Base-by-base conservation (phyloP, 1,140 invertebrate genomes). In the Bacillus rossius region DNA sequence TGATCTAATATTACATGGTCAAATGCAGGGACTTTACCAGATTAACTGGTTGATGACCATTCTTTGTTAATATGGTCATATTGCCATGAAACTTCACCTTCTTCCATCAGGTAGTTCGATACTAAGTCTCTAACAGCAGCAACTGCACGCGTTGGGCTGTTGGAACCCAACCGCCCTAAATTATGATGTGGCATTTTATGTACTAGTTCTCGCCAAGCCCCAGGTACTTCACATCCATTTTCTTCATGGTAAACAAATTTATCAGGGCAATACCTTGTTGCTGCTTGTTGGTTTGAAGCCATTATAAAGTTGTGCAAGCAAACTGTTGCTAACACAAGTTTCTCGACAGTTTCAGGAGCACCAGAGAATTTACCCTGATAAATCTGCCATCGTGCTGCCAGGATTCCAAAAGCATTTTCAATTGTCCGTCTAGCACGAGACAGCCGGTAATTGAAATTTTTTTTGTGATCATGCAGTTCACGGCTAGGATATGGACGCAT, bases 371-470 rank as follows among this genome's bases (percentile, higher is more conserved):
- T 19, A 29, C n/a, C 25, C 16, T 29, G 49, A 19, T 16, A 25
- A 29, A 51, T 25, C 40, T 25, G 17, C 49, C 49, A 51, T 63
- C 67, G 65, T 53, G 65, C 59, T 5, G 66, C 68, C 62, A 77
- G 64, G 45, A 77, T 75, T 26, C 73, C 72, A 61, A 78, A 78
- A 8, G 70, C 69, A 68, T 73, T 75, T 69, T 77, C 71, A 48
- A 76, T 67, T 23, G 66, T 65, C 55, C 71, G 47, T 64, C 72
- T 63, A 40, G 71, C 72, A 60, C 72, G 64, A 49, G 66, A 72
- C 47, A 75, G 61, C 55, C 73, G 61, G 58, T 79, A 80, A 59
- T 81, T 79, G 63, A 72, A 81, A 55, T 74, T 69, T 63, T 65
- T 64, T 62, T 77, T 67, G 40, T 68, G 49, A 23, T 68, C 38